phyloP scores from a whole-genome alignment of 2,888 invertebrate species.

The Lasioglossum zephyrum region DNA sequence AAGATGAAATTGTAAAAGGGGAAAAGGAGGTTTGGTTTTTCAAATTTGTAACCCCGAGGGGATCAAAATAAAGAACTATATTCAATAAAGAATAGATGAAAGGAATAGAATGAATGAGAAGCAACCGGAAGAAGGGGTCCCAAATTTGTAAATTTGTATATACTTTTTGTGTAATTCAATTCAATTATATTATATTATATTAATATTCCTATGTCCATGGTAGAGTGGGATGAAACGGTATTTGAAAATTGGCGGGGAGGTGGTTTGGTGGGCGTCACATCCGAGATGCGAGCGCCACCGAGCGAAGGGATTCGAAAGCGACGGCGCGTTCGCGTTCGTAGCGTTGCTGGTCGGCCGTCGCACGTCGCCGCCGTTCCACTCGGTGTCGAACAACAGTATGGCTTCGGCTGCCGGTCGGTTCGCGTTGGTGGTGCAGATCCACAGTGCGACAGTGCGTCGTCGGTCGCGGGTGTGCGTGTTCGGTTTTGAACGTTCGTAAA shows the following conservation, averaged over 20 bases:
- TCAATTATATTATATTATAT: too few species aligned
- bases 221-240: not conserved
- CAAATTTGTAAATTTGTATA: too few species aligned
- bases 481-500: conserved; percentile 37
- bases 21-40: too few species aligned
- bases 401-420: conserved; percentile 80
- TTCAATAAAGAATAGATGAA: too few species aligned
- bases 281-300: conserved; percentile 13
- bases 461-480: conserved; percentile 71
- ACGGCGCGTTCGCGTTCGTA: conserved; percentile 16
- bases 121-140: too few species aligned
- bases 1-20: too few species aligned
- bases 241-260: conserved; percentile 53
- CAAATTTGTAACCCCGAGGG: too few species aligned
- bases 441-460: conserved; percentile 62
- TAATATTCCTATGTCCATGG: too few species aligned
- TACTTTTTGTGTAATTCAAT: too few species aligned
- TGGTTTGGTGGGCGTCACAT: conserved; percentile 26
- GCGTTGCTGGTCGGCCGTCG: conserved; percentile 7
- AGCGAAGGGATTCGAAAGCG: conserved; percentile 25
- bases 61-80: too few species aligned
- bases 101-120: too few species aligned
- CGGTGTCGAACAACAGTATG: conserved; percentile 74
- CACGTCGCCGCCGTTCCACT: conserved; percentile 32
- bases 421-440: conserved; percentile 62